A percentile compares a stretch with the other conserved stretches of the same genome.
phyloP scores from a whole-genome alignment of 1,140 invertebrate species.

The Drosophila athabasca region DNA sequence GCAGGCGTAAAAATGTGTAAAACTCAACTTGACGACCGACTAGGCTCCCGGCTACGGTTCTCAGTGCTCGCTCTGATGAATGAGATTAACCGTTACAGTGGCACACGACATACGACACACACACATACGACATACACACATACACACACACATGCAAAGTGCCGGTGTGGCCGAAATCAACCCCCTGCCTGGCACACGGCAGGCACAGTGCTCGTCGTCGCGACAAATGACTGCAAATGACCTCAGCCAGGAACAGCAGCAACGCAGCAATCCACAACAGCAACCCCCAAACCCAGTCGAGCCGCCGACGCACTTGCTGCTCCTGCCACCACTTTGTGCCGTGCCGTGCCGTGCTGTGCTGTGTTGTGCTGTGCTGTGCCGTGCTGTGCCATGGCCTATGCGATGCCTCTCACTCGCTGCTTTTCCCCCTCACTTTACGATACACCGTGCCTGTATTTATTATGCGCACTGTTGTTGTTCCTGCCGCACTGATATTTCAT shows the following conservation, averaged over 20 bases:
- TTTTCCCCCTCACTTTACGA: constrained; percentile 41
- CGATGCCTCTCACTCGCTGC: constrained; percentile 59
- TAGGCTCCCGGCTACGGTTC: constrained; percentile 42
- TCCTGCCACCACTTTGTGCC: constrained; percentile 10
- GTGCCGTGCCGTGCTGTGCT: neutral
- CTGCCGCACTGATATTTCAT: constrained; percentile 10
- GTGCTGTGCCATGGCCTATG: constrained; percentile 5
- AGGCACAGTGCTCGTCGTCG: constrained; percentile 21
- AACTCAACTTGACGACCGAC: constrained; percentile 52
- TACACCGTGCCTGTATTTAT: constrained; percentile 37
- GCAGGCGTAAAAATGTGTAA: constrained; percentile 77
- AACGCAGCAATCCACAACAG: constrained; percentile 51
- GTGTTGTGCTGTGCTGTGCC: neutral
- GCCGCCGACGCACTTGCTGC: constrained; percentile 62
- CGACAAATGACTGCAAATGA: constrained; percentile 56
- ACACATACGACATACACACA: constrained; percentile 24
- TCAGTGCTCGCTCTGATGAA: constrained; percentile 59
- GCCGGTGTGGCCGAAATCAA: constrained; percentile 57
- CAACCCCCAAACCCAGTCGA: constrained; percentile 26
- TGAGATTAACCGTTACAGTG: constrained; percentile 72
- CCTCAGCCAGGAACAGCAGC: constrained; percentile 39
- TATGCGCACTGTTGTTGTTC: constrained; percentile 34
- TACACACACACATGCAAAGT: constrained; percentile 14
- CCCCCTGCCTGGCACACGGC: constrained; percentile 49
- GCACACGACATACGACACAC: constrained; percentile 24